These are phyloP conservation scores for Antennarius striatus DNA, from an alignment of 2,113 vertebrate genomes.

Conservation along the genomic window DNA sequence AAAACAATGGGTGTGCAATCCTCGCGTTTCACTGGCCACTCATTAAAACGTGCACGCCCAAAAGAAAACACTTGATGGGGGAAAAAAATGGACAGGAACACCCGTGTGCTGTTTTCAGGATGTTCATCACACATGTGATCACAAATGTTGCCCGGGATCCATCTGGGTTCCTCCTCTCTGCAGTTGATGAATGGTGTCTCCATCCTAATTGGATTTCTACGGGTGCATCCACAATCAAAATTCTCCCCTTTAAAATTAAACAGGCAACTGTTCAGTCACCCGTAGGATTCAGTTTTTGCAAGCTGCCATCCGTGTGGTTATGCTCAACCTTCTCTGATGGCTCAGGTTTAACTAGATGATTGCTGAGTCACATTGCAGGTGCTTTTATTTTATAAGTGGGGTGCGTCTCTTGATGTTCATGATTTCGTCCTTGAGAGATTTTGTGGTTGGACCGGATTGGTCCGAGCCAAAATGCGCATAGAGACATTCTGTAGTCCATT, in stretches of 20 bases:
- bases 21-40: constrained; percentile 18
- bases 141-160: constrained; percentile 1
- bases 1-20: constrained; percentile 17
- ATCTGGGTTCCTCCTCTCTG: constrained; percentile 8
- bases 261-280: constrained; percentile 29
- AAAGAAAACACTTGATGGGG: constrained; percentile 2
- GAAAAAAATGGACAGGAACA: constrained; percentile 3
- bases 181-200: constrained; percentile 11
- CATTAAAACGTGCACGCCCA: background rate
- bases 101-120: background rate
- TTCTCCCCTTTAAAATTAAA: constrained; percentile 34
- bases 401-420: constrained; percentile 12
- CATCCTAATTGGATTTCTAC: constrained; percentile 55
- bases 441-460: constrained; percentile 34
- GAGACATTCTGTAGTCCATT: constrained; percentile 30
- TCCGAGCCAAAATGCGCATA: constrained; percentile 30
- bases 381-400: constrained; percentile 29
- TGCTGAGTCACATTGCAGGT: constrained; percentile 19
- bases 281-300: constrained; percentile 20
- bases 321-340: constrained; percentile 1
- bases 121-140: background rate
- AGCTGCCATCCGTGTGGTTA: background rate
- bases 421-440: constrained; percentile 17
- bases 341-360: constrained; percentile 15
- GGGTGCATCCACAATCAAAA: constrained; percentile 28